A percentile compares a stretch with the other conserved stretches of the same genome.
phyloP scores from a whole-genome alignment of 2,113 vertebrate species.

The Polyodon spathula region DNA sequence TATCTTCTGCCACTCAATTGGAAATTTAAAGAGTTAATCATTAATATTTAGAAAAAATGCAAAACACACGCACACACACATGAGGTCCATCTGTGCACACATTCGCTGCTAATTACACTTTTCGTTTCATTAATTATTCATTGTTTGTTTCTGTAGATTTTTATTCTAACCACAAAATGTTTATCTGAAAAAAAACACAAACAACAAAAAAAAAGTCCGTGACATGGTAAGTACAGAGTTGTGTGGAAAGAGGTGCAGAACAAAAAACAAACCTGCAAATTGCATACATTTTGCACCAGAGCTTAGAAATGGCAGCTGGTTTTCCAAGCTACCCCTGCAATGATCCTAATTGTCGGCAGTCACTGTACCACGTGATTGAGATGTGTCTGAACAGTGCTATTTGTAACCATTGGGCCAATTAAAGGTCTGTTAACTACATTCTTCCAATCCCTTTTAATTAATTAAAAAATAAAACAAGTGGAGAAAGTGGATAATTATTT shows the following conservation, averaged over 20 bases:
- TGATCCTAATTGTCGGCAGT: background rate
- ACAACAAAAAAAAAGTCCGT: background rate
- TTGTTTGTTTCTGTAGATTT: slow-evolving; percentile 11
- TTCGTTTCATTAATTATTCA: slow-evolving; percentile 16
- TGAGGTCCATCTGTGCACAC: slow-evolving; percentile 13
- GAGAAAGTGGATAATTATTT: no score
- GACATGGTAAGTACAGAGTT: background rate
- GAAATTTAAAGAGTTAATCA: background rate
- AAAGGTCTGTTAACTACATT: background rate
- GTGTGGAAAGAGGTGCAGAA: background rate
- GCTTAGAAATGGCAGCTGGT: background rate
- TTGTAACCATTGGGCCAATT: background rate
- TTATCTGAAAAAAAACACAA: background rate
- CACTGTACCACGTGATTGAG: background rate
- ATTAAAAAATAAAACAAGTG: no score
- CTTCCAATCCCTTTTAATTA: background rate
- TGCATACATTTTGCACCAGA: background rate
- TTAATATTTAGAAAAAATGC: background rate
- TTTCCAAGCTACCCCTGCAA: background rate
- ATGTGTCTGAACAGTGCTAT: background rate
- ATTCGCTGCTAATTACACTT: slow-evolving; percentile 12
- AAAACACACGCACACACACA: no score
- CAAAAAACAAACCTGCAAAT: background rate
- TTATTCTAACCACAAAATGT: slow-evolving; percentile 5
- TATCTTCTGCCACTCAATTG: background rate